A percentile compares a stretch with the other conserved stretches of the same genome.
These are phyloP conservation scores for Calliopum simillimum DNA, from an alignment of 2,888 invertebrate genomes.

Conservation along the genomic window DNA sequence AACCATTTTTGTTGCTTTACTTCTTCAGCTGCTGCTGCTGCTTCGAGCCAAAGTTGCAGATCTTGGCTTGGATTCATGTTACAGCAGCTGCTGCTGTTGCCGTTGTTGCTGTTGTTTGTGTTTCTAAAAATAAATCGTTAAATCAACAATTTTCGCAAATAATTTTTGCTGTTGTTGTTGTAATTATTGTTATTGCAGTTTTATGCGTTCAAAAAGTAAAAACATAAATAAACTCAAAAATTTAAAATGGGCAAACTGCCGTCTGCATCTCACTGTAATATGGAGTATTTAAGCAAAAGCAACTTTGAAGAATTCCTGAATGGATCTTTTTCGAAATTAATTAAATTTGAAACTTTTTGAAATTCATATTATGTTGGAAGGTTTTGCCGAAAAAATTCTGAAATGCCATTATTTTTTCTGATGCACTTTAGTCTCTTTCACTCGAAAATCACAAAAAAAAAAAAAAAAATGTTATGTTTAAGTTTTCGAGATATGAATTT, in stretches of 20 bases:
- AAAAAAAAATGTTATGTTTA: neutral
- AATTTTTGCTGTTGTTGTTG: neutral
- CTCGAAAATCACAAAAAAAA: conserved; percentile 1
- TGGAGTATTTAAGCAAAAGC: no score
- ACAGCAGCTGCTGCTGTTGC: neutral
- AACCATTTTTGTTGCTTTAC: neutral
- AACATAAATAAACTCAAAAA: no score
- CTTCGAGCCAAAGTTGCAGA: neutral
- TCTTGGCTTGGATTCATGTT: neutral
- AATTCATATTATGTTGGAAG: no score
- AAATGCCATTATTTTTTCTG: no score
- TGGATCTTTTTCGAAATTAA: no score
- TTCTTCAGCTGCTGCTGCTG: neutral
- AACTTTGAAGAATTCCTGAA: no score
- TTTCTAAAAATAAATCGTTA: neutral
- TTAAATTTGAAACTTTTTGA: no score
- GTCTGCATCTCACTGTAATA: no score
- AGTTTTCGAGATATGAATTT: neutral
- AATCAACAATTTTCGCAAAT: neutral
- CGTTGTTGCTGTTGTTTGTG: neutral
- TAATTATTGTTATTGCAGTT: conserved; percentile 39
- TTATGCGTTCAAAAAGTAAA: no score
- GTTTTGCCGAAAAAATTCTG: no score
- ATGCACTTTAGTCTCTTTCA: no score
- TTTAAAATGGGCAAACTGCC: neutral